A percentile compares a stretch with the other conserved stretches of the same genome.
These are phyloP conservation scores for Sarcophaga peregrina DNA, from an alignment of 1,140 invertebrate genomes.

Conservation along the genomic window DNA sequence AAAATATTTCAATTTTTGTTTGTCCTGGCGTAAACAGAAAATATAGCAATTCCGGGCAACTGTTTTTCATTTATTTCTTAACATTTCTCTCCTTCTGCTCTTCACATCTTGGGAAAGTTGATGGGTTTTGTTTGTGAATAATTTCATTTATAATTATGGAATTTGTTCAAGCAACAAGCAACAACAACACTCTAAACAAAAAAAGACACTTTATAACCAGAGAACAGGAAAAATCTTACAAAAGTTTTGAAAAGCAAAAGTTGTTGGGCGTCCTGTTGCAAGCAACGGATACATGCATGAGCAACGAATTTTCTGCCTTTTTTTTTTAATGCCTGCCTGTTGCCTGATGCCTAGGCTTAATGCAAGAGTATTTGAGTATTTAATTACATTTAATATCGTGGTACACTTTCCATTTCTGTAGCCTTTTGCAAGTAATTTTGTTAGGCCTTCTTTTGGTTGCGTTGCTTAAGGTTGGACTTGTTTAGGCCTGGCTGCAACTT, in stretches of 20 bases:
- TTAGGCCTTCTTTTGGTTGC: too few species aligned
- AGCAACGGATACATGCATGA: not conserved
- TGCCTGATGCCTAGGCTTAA: not conserved
- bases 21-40: too few species aligned
- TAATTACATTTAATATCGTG: not conserved
- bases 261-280: not conserved
- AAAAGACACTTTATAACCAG: not conserved
- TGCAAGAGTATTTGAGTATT: not conserved
- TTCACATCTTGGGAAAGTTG: too few species aligned
- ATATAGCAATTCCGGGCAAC: too few species aligned
- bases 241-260: not conserved
- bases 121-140: not conserved
- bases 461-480: too few species aligned
- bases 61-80: too few species aligned
- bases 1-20: too few species aligned
- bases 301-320: not conserved
- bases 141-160: not conserved
- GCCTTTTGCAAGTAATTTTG: too few species aligned
- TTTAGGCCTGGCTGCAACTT: not conserved
- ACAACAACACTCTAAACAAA: not conserved
- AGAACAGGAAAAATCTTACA: not conserved
- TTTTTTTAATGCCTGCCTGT: too few species aligned
- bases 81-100: too few species aligned
- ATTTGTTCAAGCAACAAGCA: not conserved
- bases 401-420: slow-evolving; percentile 9